Evolutionary conservation across 2,797 vertebrate genomes (phyloP), one percentile per base, ranked within the genome.

Genomic region (Gymnopithys bicolor): DNA sequence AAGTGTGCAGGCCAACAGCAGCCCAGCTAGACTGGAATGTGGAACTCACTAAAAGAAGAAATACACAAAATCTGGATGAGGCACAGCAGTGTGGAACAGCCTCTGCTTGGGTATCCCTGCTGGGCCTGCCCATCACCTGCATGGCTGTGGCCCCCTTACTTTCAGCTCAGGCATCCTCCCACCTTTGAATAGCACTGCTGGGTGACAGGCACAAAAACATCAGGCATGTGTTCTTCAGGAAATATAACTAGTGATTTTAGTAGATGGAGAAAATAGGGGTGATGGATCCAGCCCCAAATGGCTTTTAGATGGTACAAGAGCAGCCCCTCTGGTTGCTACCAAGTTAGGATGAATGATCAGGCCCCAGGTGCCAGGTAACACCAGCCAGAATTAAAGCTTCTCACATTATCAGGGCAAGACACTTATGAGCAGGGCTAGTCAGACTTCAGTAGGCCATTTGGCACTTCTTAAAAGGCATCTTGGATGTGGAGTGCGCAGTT

Each of bases 391-490:
- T 64, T 10, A 41, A 83, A 83, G 37, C 13, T 81, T n/a, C 25
- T 68, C 1, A 0, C 0, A 0, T 70, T 76, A 49, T 49, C 32
- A 46, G 53, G 39, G 27, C 22, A 75, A 60, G 45, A 45, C 28
- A n/a, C 15, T 7, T n/a, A 22, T 30, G 43, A 81, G 43, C 35
- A 48, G 51, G 51, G 28, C 37, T 78, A n/a, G 39, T 35, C 19
- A 45, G 77, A 33, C 35, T 87, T 82, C 37, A 49, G 14, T 11
- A 55, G 32, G 51, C 32, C 27, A 13, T 60, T 74, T 76, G 59
- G 24, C 41, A 24, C 9, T 56, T 70, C 69, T 71, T 46, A 48
- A 46, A 89, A 75, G 39, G 41, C 5, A 4, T 32, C 35, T 77
- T 60, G 23, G 46, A n/a, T n/a, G 14, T 27, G 52, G n/a, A 84